phyloP scores from a whole-genome alignment of 2,888 invertebrate genomes.

The Cephus sareptanus region DNA sequence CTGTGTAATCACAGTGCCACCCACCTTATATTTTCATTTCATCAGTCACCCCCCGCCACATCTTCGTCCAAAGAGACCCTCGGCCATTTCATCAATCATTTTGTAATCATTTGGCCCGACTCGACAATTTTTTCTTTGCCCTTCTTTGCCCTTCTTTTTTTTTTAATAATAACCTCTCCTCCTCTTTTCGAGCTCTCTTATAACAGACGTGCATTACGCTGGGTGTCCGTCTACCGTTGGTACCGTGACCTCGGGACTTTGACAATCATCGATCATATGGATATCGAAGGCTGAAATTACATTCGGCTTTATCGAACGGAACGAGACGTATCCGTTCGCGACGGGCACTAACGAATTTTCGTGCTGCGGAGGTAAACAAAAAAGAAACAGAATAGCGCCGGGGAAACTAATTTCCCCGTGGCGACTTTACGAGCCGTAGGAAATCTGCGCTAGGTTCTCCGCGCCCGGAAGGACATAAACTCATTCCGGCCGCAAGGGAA shows the following conservation, averaged over 20 bases:
- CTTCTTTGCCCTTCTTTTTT: neutral
- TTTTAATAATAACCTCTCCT: neutral
- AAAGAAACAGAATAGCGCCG: neutral
- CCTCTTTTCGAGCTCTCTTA: neutral
- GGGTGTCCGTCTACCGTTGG: neutral
- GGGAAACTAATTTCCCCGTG: neutral
- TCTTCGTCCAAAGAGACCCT: constrained; percentile 10
- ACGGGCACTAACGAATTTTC: neutral
- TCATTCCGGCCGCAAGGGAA: neutral
- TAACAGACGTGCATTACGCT: neutral
- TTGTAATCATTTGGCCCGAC: constrained; percentile 42
- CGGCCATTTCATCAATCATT: constrained; percentile 44
- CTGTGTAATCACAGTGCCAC: constrained; percentile 9
- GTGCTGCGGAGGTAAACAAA: neutral
- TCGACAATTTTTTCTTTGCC: constrained; percentile 38
- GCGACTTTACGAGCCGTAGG: neutral
- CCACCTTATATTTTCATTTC: constrained; percentile 34
- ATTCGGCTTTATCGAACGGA: neutral
- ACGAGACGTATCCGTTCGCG: neutral
- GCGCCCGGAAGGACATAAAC: neutral
- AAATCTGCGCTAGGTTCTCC: neutral
- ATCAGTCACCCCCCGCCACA: constrained; percentile 15
- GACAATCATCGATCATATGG: neutral
- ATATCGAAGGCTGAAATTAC: neutral
- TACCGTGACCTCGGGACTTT: neutral